Conservation (phyloP, 2,888 invertebrate species). For the Ophion ventricosus region DNA sequence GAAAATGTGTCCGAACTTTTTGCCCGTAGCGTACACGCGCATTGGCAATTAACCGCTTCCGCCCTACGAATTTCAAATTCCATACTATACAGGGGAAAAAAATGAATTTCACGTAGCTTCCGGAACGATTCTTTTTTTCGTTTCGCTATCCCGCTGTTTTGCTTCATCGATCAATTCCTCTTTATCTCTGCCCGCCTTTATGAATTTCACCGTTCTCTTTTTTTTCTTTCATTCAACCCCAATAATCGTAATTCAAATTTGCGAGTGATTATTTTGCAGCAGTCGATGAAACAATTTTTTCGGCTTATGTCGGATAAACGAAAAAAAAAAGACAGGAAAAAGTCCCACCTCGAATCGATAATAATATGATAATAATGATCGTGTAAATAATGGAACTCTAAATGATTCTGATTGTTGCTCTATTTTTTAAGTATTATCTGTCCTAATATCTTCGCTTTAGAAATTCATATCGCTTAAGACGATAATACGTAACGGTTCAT, state of each 20-base stretch:
- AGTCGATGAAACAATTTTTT: constrained; percentile 4
- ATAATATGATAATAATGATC: constrained; percentile 52
- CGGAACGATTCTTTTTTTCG: constrained; percentile 30
- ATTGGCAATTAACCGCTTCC: constrained; percentile 35
- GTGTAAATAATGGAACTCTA: constrained; percentile 61
- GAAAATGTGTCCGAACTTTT: not conserved
- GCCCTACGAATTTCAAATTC: constrained; percentile 46
- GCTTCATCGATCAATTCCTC: not conserved
- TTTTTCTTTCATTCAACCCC: not conserved
- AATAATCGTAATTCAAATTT: constrained; percentile 4
- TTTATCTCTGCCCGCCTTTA: not conserved
- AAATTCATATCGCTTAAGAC: constrained; percentile 25
- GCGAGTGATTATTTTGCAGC: not conserved
- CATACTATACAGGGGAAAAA: constrained; percentile 20
- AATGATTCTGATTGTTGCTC: constrained; percentile 60
- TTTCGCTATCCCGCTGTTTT: constrained; percentile 34
- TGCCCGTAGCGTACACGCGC: not conserved
- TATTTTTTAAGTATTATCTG: constrained; percentile 61
- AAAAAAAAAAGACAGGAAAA: not conserved
- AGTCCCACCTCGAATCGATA: constrained; percentile 40
- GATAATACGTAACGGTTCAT: constrained; percentile 29
- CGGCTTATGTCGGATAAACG: not conserved
- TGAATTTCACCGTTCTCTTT: not conserved
- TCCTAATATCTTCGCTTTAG: constrained; percentile 2
- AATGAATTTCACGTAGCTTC: constrained; percentile 18